Evolutionary conservation across 2,113 vertebrate species (phyloP), one percentile per base, ranked within the genome.

Genomic region (Diphyllodes magnificus): DNA sequence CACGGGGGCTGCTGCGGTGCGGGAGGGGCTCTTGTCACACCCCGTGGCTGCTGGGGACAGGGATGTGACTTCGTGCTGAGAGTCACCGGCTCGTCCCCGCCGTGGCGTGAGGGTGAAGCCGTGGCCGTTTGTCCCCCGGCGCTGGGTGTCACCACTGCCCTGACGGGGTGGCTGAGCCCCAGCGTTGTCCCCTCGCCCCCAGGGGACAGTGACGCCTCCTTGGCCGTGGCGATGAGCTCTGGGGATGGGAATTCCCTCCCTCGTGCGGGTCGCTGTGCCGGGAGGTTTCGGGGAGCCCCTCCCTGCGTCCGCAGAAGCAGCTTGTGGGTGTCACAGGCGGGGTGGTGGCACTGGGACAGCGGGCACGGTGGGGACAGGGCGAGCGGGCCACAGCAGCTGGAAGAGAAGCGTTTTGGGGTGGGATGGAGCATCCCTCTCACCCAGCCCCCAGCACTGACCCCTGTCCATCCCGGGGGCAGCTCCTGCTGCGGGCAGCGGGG

Each of bases 261-360:
- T 9, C 0, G 13, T 0, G 30, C 25, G 28, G 35, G 3, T 2
- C 66, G 11, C 39, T 4, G 0, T 11, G 53, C 39, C 0, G 4
- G 39, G 49, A 33, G 37, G 21, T 30, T 78, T 45, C 5, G 31
- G 89, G 22, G 61, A 17, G 10, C 16, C 45, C 47, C 10, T 15
- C 21, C 14, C 3, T 3, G 16, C 15, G 3, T 9, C 33, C 4
- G 0, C 53, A 42, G 86, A 51, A 73, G 61, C 65, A 63, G 61
- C 79, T 70, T 0, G 0, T 18, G 66, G 45, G 9, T 51, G 44
- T 60, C 30, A 0, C 6, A 0, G 35, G 17, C 17, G 6, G 64
- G 39, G 28, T 17, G 82, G 20, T 31, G 61, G 61, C 37, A 25
- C 31, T 1, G 4, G 69, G 75, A 42, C 7, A 4, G 37, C 21